Percentiles rank a stretch among this genome's conserved stretches.
These are phyloP conservation scores for Phaethornis superciliosus DNA, from an alignment of 2,113 vertebrate genomes.

Conservation along the genomic window DNA sequence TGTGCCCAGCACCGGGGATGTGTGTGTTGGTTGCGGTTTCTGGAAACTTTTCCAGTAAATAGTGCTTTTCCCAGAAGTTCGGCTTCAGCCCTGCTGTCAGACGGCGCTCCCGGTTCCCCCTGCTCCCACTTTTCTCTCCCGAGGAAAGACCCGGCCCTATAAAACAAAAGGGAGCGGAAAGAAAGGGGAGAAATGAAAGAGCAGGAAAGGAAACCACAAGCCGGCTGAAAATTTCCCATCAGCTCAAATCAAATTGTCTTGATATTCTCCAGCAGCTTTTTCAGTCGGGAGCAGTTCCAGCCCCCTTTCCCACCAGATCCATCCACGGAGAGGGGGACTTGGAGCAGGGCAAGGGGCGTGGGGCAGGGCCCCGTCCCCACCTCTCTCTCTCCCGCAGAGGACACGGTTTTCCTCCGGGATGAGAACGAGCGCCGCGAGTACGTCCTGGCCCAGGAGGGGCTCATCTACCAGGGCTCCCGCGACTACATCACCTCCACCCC, in stretches of 20 bases:
- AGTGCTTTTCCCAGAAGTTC: not conserved
- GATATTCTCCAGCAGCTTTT: not conserved
- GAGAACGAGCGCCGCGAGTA: slow-evolving; percentile 82
- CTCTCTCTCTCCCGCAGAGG: slow-evolving; percentile 72
- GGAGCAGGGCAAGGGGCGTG: not conserved
- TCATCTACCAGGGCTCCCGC: slow-evolving; percentile 83
- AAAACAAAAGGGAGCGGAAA: not conserved
- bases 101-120: not conserved
- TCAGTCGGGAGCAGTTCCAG: not conserved
- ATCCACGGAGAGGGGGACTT: not conserved
- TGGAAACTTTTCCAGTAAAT: not conserved
- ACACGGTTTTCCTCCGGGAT: slow-evolving; percentile 82
- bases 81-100: not conserved
- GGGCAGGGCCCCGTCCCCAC: not conserved
- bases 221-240: not conserved
- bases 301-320: not conserved
- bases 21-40: not conserved
- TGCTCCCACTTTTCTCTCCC: not conserved
- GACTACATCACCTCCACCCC: slow-evolving; percentile 72
- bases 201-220: not conserved
- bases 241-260: not conserved
- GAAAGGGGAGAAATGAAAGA: not conserved
- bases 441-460: slow-evolving; percentile 86
- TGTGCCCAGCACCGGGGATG: not conserved
- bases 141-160: not conserved